Percentiles rank a stretch among this genome's conserved stretches.
These are phyloP conservation scores for Eurytoma californica DNA, from an alignment of 2,888 invertebrate genomes.

Conservation along the genomic window DNA sequence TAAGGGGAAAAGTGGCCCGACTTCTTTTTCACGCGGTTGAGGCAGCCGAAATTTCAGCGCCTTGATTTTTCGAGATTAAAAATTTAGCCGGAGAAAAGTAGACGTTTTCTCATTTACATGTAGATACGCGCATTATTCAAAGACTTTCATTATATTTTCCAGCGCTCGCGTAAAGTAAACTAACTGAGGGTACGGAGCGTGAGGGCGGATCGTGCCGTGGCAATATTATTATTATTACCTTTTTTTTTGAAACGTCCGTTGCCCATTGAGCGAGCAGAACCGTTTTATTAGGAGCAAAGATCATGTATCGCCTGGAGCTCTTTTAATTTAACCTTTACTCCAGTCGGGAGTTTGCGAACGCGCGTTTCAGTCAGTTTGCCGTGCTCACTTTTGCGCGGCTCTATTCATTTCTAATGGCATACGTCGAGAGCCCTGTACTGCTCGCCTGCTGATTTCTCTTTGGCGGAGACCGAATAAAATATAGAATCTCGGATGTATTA, in stretches of 20 bases:
- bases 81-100: too few relatives aligned
- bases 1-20: background rate
- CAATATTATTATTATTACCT: too few relatives aligned
- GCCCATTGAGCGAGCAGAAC: background rate
- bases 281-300: slow-evolving; percentile 44
- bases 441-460: slow-evolving; percentile 13
- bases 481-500: background rate
- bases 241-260: too few relatives aligned
- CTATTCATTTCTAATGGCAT: slow-evolving; percentile 27
- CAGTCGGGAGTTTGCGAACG: background rate
- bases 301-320: slow-evolving; percentile 29
- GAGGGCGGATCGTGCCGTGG: too few relatives aligned
- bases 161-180: too few relatives aligned
- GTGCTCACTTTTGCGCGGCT: background rate
- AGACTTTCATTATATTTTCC: too few relatives aligned
- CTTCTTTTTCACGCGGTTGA: too few relatives aligned
- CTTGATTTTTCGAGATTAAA: too few relatives aligned
- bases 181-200: too few relatives aligned
- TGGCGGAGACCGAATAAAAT: background rate
- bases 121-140: too few relatives aligned
- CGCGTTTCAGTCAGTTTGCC: background rate
- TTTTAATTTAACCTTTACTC: slow-evolving; percentile 49
- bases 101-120: too few relatives aligned
- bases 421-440: background rate
- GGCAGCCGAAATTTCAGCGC: too few relatives aligned